Percentiles rank a stretch among this genome's conserved stretches.
Conservation (phyloP, 2,113 vertebrate species). For the Gasterosteus aculeatus region DNA sequence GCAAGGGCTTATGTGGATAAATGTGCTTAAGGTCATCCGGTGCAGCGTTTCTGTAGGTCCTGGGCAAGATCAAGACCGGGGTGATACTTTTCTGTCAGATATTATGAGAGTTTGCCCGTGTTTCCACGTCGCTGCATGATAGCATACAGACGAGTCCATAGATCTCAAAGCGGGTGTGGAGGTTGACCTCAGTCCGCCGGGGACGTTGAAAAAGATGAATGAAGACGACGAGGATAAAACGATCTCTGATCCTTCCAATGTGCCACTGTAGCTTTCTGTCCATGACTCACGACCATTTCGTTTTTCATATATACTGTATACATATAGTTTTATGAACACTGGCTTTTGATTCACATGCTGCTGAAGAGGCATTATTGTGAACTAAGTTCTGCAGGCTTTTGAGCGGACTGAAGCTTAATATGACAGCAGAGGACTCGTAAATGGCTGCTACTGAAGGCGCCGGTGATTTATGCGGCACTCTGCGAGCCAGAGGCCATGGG, state of each 20-base stretch:
- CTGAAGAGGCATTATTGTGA: slow-evolving; percentile 50
- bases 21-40: slow-evolving; percentile 29
- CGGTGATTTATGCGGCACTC: slow-evolving; percentile 63
- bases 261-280: slow-evolving; percentile 29
- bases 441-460: slow-evolving; percentile 52
- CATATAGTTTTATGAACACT: slow-evolving; percentile 27
- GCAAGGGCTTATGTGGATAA: slow-evolving; percentile 11
- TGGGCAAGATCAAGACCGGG: neutral
- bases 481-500: slow-evolving; percentile 49
- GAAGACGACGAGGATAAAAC: slow-evolving; percentile 38
- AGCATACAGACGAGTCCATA: slow-evolving; percentile 41
- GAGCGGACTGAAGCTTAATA: slow-evolving; percentile 53
- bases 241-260: slow-evolving; percentile 28
- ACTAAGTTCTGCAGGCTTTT: slow-evolving; percentile 41
- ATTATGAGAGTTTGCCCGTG: slow-evolving; percentile 25
- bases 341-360: slow-evolving; percentile 49
- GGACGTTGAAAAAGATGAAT: slow-evolving; percentile 40
- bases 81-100: slow-evolving; percentile 17
- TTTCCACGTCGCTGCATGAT: slow-evolving; percentile 41
- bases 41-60: slow-evolving; percentile 15
- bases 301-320: slow-evolving; percentile 20
- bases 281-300: slow-evolving; percentile 36
- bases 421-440: slow-evolving; percentile 58
- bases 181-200: slow-evolving; percentile 29
- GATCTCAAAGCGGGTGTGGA: slow-evolving; percentile 32